Evolutionary conservation across 2,797 vertebrate species (phyloP).

Genomic region (Sebastes vulpes): DNA sequence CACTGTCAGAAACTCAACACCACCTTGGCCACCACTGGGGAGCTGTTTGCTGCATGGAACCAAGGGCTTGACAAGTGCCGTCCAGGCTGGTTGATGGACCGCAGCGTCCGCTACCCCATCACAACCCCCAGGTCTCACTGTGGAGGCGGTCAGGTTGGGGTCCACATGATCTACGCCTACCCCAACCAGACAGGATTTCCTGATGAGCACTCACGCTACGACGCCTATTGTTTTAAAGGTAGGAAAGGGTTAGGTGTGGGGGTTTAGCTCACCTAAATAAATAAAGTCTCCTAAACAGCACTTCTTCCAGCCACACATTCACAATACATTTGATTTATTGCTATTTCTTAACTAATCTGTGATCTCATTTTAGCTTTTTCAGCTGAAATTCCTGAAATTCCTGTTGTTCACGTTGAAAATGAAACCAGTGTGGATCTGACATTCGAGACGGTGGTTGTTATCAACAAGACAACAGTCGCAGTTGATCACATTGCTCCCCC

Average conservation of each 20-base stretch:
- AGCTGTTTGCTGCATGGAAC: slow-evolving; percentile 93
- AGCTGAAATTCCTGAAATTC: slow-evolving; percentile 43
- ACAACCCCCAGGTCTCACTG: slow-evolving; percentile 88
- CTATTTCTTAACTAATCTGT: neutral
- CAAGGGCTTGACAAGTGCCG: slow-evolving; percentile 93
- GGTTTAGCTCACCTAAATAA: neutral
- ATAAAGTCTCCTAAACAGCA: neutral
- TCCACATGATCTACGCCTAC: slow-evolving; percentile 91
- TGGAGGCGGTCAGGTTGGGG: slow-evolving; percentile 88
- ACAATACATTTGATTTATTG: neutral
- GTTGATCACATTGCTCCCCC: slow-evolving; percentile 33
- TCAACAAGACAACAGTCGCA: slow-evolving; percentile 45
- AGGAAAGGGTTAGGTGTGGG: neutral
- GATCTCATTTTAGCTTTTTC: neutral
- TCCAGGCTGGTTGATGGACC: slow-evolving; percentile 93
- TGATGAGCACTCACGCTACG: slow-evolving; percentile 88
- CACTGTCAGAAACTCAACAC: slow-evolving; percentile 91
- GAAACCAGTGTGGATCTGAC: slow-evolving; percentile 45
- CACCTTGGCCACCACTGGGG: slow-evolving; percentile 90
- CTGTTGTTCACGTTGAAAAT: slow-evolving; percentile 10
- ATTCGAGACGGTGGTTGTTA: slow-evolving; percentile 7
- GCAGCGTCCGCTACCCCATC: slow-evolving; percentile 94
- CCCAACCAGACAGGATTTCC: slow-evolving; percentile 94
- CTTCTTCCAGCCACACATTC: no score
- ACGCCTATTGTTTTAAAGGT: slow-evolving; percentile 96